phyloP scores from a whole-genome alignment of 1,140 invertebrate species.

The Pinna nobilis region DNA sequence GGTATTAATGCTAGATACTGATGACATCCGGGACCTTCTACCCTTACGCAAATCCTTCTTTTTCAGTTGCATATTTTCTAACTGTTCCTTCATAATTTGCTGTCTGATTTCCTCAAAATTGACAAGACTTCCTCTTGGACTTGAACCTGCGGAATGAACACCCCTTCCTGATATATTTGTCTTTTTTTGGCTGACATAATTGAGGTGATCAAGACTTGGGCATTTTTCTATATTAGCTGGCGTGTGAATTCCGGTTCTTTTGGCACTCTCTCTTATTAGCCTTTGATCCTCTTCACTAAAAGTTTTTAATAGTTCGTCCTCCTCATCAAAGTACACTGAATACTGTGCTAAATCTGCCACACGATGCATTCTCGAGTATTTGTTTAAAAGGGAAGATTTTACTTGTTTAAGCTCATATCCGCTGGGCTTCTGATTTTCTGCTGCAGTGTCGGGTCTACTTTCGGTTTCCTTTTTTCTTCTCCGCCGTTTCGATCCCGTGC shows the following conservation, averaged over 20 bases:
- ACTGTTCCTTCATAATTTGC: constrained; percentile 33
- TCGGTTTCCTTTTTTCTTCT: background rate
- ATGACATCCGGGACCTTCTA: no score
- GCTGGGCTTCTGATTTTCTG: constrained; percentile 1
- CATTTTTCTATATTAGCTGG: constrained; percentile 49
- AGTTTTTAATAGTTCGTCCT: constrained; percentile 48
- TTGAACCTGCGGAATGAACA: constrained; percentile 42
- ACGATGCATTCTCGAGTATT: constrained; percentile 49
- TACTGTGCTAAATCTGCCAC: constrained; percentile 8
- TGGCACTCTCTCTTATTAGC: constrained; percentile 39
- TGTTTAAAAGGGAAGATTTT: no score
- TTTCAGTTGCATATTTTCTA: constrained; percentile 20
- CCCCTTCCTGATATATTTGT: constrained; percentile 1
- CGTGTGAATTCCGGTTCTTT: constrained; percentile 38
- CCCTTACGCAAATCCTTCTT: no score
- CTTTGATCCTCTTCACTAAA: constrained; percentile 53
- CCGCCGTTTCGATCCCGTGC: background rate
- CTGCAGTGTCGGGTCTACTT: background rate
- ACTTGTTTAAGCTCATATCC: background rate
- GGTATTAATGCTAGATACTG: no score
- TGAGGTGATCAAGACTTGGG: constrained; percentile 49
- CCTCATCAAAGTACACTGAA: constrained; percentile 41
- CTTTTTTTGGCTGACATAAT: background rate
- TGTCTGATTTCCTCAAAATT: constrained; percentile 51
- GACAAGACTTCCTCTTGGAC: constrained; percentile 42